These are phyloP conservation scores for Distichodus sexfasciatus DNA, from an alignment of 2,797 vertebrate genomes.

Conservation along the genomic window DNA sequence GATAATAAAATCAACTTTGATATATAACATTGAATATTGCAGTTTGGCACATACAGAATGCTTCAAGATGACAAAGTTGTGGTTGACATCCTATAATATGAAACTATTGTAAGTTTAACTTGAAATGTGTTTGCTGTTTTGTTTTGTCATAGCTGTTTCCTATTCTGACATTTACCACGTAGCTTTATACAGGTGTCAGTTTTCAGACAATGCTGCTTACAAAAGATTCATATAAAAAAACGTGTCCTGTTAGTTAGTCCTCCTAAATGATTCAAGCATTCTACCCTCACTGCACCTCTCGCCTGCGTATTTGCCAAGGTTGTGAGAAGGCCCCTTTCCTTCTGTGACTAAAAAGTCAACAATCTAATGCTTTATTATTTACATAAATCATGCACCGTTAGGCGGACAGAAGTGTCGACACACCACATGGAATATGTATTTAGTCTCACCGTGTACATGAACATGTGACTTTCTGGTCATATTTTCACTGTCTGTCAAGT, in stretches of 20 bases:
- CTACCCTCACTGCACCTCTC: background rate
- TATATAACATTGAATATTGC: too few relatives aligned
- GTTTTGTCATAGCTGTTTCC: too few relatives aligned
- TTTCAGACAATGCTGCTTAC: background rate
- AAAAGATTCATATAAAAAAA: background rate
- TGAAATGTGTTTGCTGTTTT: too few relatives aligned
- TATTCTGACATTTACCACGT: too few relatives aligned
- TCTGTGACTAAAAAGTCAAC: conserved; percentile 5
- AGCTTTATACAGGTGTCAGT: background rate
- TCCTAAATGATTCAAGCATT: background rate
- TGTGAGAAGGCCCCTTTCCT: background rate
- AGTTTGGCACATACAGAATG: too few relatives aligned
- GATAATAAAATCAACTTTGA: too few relatives aligned
- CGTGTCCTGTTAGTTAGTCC: background rate
- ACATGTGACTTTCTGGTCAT: too few relatives aligned
- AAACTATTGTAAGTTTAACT: too few relatives aligned
- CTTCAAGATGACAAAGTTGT: too few relatives aligned
- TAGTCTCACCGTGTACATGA: conserved; percentile 23
- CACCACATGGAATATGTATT: conserved; percentile 11
- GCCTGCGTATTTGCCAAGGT: background rate
- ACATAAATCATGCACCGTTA: conserved; percentile 18
- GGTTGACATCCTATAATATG: too few relatives aligned
- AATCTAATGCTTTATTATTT: conserved; percentile 20
- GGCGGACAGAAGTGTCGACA: conserved; percentile 16
- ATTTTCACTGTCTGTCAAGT: too few relatives aligned